Conservation (phyloP, 2,888 invertebrate species). For the Muscina levida region DNA sequence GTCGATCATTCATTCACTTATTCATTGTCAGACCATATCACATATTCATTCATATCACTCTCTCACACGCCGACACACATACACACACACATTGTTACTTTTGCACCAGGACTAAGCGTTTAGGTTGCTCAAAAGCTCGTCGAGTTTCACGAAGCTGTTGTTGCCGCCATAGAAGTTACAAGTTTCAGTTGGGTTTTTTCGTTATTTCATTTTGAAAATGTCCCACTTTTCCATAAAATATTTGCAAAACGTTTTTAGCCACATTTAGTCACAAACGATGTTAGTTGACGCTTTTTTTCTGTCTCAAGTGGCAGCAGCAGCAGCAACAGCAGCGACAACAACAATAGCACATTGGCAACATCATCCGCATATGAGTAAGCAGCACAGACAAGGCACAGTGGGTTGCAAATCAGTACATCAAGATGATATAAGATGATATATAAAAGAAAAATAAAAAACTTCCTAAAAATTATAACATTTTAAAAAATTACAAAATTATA, state of each 20-base stretch:
- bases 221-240: constrained; percentile 78
- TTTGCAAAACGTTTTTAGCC: constrained; percentile 73
- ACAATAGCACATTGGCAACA: constrained; percentile 30
- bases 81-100: neutral
- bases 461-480: no score
- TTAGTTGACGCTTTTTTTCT: constrained; percentile 56
- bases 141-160: neutral
- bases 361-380: neutral
- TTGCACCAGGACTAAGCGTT: constrained; percentile 20
- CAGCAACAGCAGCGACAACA: constrained; percentile 22
- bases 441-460: no score
- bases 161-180: constrained; percentile 8
- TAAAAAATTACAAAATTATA: no score
- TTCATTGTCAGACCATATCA: constrained; percentile 53
- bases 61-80: neutral
- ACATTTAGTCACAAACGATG: constrained; percentile 71
- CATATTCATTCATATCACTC: constrained; percentile 52
- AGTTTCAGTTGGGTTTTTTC: constrained; percentile 65
- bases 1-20: constrained; percentile 63
- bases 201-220: constrained; percentile 73
- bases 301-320: constrained; percentile 3
- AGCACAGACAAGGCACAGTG: no score
- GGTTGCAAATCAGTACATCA: no score
- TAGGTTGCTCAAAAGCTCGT: neutral
- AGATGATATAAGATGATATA: no score